Evolutionary conservation across 37 sponge, comb jelly and placozoan genomes (phyloP).

Genomic region (Eunapius fragilis): DNA sequence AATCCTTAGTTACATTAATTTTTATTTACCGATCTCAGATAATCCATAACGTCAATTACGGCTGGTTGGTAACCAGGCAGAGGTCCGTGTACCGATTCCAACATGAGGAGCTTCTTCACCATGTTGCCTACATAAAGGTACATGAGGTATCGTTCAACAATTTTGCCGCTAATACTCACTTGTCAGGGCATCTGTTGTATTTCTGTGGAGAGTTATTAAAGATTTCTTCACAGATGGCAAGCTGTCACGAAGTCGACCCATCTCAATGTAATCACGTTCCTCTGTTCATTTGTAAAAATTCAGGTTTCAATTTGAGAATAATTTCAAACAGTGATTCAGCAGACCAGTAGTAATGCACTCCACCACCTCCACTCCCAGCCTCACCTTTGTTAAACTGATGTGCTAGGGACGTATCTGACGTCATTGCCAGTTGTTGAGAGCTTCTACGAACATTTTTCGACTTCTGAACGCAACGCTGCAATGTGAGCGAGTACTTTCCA

Average conservation of each 20-base stretch:
- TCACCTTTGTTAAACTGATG: not conserved
- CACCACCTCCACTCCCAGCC: not conserved
- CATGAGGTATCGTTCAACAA: not conserved
- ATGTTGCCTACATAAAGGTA: not conserved
- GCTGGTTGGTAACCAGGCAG: slow-evolving; percentile 39
- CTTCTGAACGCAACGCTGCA: not conserved
- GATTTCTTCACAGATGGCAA: not conserved
- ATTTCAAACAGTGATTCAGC: too few relatives aligned
- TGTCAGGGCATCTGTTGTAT: not conserved
- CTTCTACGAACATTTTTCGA: not conserved
- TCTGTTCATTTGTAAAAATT: not conserved
- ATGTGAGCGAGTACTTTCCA: not conserved
- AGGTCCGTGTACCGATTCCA: slow-evolving; percentile 45
- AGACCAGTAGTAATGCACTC: too few relatives aligned
- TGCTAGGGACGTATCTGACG: not conserved
- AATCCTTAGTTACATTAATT: too few relatives aligned
- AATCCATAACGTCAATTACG: slow-evolving; percentile 18
- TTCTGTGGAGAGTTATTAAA: not conserved
- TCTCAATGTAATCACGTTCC: not conserved
- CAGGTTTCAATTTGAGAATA: not conserved
- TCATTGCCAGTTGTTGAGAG: not conserved
- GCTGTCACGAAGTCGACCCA: not conserved
- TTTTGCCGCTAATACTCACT: not conserved
- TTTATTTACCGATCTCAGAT: not conserved
- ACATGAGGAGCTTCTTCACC: slow-evolving; percentile 15